A percentile compares a stretch with the other conserved stretches of the same genome.
phyloP scores from a whole-genome alignment of 2,797 vertebrate species.

The Aplochiton taeniatus region DNA sequence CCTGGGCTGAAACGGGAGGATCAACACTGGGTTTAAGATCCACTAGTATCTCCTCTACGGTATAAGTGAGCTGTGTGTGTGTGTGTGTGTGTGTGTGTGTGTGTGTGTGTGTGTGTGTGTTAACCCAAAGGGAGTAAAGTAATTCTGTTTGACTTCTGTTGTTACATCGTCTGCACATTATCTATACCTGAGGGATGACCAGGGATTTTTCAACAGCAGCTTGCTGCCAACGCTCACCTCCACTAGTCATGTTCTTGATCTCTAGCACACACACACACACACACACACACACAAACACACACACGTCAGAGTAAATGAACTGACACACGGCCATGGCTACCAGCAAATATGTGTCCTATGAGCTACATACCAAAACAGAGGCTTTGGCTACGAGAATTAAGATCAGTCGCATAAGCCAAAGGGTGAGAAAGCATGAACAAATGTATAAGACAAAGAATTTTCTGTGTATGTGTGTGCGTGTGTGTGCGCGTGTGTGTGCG shows the following conservation, averaged over 20 bases:
- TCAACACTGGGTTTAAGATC: too few species aligned
- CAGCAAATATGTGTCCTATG: too few species aligned
- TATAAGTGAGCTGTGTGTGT: not conserved
- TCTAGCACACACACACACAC: slow-evolving; percentile 9
- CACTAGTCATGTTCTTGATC: too few species aligned
- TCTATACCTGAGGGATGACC: slow-evolving; percentile 44
- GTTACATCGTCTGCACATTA: slow-evolving; percentile 56
- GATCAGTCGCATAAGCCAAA: not conserved
- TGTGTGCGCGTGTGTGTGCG: not conserved
- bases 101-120: slow-evolving; percentile 23
- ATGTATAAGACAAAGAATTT: not conserved
- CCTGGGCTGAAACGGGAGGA: too few species aligned
- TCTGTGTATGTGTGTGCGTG: not conserved
- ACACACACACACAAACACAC: slow-evolving; percentile 15
- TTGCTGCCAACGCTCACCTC: slow-evolving; percentile 15
- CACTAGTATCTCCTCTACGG: too few species aligned
- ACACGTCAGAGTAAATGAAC: not conserved
- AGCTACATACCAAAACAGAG: too few species aligned
- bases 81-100: slow-evolving; percentile 10
- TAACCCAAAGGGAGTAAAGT: slow-evolving; percentile 43
- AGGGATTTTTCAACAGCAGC: slow-evolving; percentile 33
- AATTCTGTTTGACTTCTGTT: slow-evolving; percentile 27
- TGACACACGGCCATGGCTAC: not conserved
- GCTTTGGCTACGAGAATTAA: not conserved
- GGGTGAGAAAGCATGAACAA: too few species aligned